A percentile compares a stretch with the other conserved stretches of the same genome.
These are phyloP conservation scores for Philonicus albiceps DNA, from an alignment of 2,888 invertebrate species.

Conservation along the genomic window DNA sequence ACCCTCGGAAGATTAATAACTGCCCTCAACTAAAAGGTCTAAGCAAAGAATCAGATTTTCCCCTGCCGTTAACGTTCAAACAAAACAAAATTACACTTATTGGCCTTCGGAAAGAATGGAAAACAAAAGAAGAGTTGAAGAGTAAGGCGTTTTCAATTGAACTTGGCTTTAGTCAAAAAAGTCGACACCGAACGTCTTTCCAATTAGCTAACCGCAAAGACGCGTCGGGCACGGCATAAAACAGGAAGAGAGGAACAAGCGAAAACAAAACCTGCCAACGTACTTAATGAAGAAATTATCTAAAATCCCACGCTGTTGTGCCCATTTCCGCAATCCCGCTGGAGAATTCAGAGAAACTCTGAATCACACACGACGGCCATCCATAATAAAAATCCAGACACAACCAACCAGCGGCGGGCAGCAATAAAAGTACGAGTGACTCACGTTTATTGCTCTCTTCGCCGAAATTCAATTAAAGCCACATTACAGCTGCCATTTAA, in stretches of 20 bases:
- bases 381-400: background rate
- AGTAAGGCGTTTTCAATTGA: background rate
- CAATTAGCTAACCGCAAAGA: background rate
- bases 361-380: background rate
- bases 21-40: background rate
- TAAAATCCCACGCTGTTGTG: background rate
- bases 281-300: background rate
- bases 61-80: background rate
- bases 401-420: background rate
- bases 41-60: background rate
- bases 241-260: background rate
- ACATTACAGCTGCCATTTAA: background rate
- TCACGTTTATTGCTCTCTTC: background rate
- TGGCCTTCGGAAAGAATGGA: background rate
- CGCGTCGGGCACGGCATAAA: background rate
- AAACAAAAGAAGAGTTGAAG: background rate
- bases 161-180: background rate
- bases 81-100: background rate
- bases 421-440: background rate
- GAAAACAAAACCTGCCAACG: background rate
- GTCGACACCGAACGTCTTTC: background rate
- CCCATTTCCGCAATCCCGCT: constrained; percentile 20
- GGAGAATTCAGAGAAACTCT: constrained; percentile 10
- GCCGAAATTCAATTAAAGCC: background rate
- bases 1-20: background rate